Evolutionary conservation across 37 sponge, comb jelly and placozoan species (phyloP).

Genomic region (Haliclona indistincta): DNA sequence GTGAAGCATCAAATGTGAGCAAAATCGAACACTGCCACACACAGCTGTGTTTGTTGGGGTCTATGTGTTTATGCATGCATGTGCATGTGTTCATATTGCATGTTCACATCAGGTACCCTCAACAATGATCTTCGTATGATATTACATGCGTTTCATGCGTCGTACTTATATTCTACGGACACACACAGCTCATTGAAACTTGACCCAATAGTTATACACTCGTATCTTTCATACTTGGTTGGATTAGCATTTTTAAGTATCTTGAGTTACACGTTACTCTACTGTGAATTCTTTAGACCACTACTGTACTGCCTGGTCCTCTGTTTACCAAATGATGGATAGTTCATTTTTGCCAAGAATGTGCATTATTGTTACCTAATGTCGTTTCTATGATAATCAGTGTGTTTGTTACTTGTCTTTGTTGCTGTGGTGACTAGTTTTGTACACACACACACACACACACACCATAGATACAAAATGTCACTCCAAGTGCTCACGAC

Average conservation of each 20-base stretch:
- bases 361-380: conserved; percentile 48
- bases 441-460: conserved; percentile 19
- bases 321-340: not conserved
- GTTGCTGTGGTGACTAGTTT: not conserved
- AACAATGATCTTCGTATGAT: no score
- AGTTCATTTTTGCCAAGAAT: conserved; percentile 30
- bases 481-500: not conserved
- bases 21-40: not conserved
- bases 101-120: no score
- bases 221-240: no score
- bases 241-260: no score
- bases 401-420: conserved; percentile 25
- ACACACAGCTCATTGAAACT: no score
- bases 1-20: not conserved
- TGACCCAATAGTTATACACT: no score
- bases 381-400: conserved; percentile 4
- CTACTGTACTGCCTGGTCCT: no score
- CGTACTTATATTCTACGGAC: no score
- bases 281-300: no score
- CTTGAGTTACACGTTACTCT: no score
- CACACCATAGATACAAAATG: conserved; percentile 6
- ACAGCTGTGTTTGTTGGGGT: not conserved
- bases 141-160: no score
- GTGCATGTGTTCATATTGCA: not conserved
- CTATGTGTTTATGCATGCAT: not conserved